Evolutionary conservation across 2,113 vertebrate genomes (phyloP), one percentile per base, ranked within the genome.

Genomic region (Rhodinocichla rosea): DNA sequence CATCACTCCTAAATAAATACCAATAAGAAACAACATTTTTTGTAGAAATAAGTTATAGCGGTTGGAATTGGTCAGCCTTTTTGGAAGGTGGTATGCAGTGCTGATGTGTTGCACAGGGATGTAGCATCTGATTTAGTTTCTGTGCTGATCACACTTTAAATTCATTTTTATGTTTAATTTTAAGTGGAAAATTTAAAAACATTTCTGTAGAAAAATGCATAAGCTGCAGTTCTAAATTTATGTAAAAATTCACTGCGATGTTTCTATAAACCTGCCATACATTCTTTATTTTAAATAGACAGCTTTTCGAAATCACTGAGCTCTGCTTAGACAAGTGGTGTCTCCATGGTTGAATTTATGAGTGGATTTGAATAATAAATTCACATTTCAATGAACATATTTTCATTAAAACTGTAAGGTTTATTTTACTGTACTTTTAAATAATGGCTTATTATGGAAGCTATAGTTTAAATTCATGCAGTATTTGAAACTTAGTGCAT

Each of bases 311-410:
- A 98, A 98, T 98, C 98, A 98, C 95, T 97, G 98, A 97, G 97
- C 98, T 98, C 95, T 98, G 98, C 98, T 98, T 98, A 98, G 98
- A 98, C 98, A 98, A 98, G 98, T 97, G 96, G 98, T 98, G 98
- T 98, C 98, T 98, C 97, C 96, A 95, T 98, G 97, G 97, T 95
- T 98, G 98, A 98, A 98, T 98, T 98, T 98, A 98, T 98, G 98
- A 98, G 97, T 98, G 97, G 98, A 98, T 98, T 98, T 98, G 98
- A 98, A 98, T 98, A 98, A 98, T 98, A 98, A 98, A 98, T 98
- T 98, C 98, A 98, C 98, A 98, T 98, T 98, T 98, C 98, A 98
- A 98, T 98, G 98, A 98, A 98, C 98, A 98, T 98, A 98, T 98
- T 98, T 98, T 98, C 98, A 98, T 98, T 98, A 98, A 98, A 98